These are phyloP conservation scores for Sturnus vulgaris DNA, from an alignment of 2,113 vertebrate species.

Conservation along the genomic window DNA sequence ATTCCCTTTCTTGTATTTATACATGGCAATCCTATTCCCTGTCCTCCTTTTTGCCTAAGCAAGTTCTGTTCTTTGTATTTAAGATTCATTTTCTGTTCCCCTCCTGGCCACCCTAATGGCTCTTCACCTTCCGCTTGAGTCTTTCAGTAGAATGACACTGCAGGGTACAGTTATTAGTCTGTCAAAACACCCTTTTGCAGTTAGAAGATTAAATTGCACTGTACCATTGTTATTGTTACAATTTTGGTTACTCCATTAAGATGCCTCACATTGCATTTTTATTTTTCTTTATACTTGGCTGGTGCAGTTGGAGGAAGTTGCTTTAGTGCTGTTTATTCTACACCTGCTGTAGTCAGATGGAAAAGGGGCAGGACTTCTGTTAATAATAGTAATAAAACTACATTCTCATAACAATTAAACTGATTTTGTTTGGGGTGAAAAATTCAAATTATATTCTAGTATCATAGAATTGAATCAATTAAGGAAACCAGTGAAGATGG, in stretches of 20 bases:
- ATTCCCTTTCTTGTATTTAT: not conserved
- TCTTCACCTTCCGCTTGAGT: not conserved
- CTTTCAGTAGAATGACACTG: not conserved
- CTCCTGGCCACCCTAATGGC: not conserved
- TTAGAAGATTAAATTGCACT: not conserved
- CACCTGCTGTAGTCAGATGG: not conserved
- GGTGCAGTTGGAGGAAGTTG: not conserved
- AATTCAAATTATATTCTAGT: not conserved
- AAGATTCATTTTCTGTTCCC: not conserved
- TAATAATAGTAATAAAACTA: not conserved
- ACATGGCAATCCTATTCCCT: not conserved
- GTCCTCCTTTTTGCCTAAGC: not conserved
- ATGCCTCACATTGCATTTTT: not conserved
- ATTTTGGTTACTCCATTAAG: not conserved
- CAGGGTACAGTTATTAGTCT: not conserved
- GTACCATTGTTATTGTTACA: not conserved
- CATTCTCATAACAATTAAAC: not conserved
- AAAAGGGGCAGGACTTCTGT: not conserved
- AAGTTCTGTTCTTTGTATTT: not conserved
- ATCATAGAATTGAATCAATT: not conserved
- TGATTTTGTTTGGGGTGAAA: not conserved
- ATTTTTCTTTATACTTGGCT: not conserved
- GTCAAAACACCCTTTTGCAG: not conserved
- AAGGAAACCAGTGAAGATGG: not conserved
- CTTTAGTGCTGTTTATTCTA: not conserved